phyloP scores from a whole-genome alignment of 2,113 vertebrate species.

The Callorhinus ursinus region DNA sequence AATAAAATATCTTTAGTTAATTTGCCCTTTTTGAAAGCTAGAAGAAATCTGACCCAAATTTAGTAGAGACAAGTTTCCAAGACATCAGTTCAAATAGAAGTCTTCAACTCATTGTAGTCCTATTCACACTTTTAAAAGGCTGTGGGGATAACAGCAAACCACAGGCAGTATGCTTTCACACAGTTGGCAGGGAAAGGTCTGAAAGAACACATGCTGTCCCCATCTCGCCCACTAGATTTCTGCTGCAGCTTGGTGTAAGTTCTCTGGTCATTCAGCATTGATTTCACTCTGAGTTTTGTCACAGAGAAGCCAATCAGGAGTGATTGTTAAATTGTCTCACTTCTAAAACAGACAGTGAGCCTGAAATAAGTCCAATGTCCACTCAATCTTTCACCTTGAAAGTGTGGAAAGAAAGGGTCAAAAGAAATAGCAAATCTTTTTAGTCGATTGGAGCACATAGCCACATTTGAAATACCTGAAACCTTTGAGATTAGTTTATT shows the following conservation, averaged over 20 bases:
- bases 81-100: slow-evolving; percentile 52
- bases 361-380: slow-evolving; percentile 57
- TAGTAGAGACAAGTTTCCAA: slow-evolving; percentile 42
- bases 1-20: slow-evolving; percentile 30
- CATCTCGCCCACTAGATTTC: slow-evolving; percentile 68
- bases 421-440: neutral
- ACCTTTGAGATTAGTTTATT: neutral
- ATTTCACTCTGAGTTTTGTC: slow-evolving; percentile 61
- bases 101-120: slow-evolving; percentile 60
- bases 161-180: slow-evolving; percentile 32
- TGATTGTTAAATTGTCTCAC: slow-evolving; percentile 64
- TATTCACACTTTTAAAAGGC: slow-evolving; percentile 66
- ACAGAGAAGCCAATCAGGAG: slow-evolving; percentile 65
- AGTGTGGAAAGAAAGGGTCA: neutral
- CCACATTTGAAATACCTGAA: neutral
- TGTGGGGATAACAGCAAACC: slow-evolving; percentile 46
- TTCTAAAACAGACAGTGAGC: slow-evolving; percentile 57
- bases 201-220: slow-evolving; percentile 58
- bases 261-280: slow-evolving; percentile 59
- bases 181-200: slow-evolving; percentile 29
- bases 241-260: slow-evolving; percentile 1
- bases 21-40: slow-evolving; percentile 39
- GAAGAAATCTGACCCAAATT: slow-evolving; percentile 72
- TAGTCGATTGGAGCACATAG: neutral
- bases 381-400: slow-evolving; percentile 40